Evolutionary conservation across 2,113 vertebrate species (phyloP), one percentile per base, ranked within the genome.

Genomic region (Amphiprion ocellaris): DNA sequence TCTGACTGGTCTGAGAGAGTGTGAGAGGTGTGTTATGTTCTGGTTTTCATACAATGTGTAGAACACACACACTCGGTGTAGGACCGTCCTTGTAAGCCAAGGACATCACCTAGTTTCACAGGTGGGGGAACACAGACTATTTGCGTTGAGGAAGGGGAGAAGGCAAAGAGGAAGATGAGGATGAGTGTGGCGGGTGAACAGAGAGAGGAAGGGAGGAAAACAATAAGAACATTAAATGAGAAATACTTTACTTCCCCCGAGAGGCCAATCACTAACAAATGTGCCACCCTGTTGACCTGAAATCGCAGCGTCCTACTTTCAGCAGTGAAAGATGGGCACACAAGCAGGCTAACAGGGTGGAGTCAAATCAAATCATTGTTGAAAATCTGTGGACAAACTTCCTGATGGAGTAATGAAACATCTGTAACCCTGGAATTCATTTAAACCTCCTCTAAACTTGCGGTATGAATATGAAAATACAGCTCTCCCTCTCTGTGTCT

Each of bases 51-150:
- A 30, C 24, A 66, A 1, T 21, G 33, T 61, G 54, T 26, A 50
- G 23, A 49, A 59, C 63, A 60, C 70, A 63, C 21, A 58, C 41
- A 76, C 37, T 39, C 0, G 26, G 24, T 52, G 53, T 17, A 37
- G 55, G 61, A 46, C 26, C 70, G 82, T 74, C 85, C 86, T 87
- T 87, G 52, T 23, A 41, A 72, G 69, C 86, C 84, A 90, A 90
- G 84, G 90, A 76, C 82, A 75, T 69, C 60, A 23, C 30, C 74
- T 84, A 85, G 77, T 86, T 89, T 89, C 82, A 88, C 87, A 89
- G 80, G 87, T 87, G 86, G 87, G 71, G 73, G 79, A 85, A 68
- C 77, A 81, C 50, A 77, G 77, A 64, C 74, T 67, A 67, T 83
- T 86, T 83, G 54, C 84, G 83, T 11, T 33, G 59, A 14, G 26